A percentile compares a stretch with the other conserved stretches of the same genome.
phyloP scores from a whole-genome alignment of 2,888 invertebrate genomes.

The Taphrorychus bicolor region DNA sequence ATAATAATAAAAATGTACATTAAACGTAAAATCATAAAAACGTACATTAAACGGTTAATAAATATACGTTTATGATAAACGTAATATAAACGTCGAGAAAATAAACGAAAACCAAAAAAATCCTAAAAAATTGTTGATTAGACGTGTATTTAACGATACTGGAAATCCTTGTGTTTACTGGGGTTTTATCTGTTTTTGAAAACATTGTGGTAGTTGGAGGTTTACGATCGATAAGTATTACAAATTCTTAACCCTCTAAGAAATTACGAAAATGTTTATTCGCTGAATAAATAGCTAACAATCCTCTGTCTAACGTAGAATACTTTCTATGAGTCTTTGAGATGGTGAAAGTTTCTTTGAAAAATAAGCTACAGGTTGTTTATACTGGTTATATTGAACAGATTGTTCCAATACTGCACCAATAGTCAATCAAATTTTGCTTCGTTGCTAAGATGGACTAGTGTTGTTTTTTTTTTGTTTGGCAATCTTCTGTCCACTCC shows the following conservation, averaged over 20 bases:
- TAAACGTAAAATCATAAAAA: too few species aligned
- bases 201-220: too few species aligned
- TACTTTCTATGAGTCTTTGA: background rate
- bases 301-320: conserved; percentile 10
- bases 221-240: conserved; percentile 1
- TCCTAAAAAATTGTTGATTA: too few species aligned
- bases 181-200: too few species aligned
- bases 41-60: too few species aligned
- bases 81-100: too few species aligned
- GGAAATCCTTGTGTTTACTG: too few species aligned
- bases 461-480: conserved; percentile 17
- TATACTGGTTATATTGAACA: background rate
- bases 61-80: too few species aligned
- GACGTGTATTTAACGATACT: too few species aligned
- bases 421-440: background rate
- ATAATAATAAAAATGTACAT: too few species aligned
- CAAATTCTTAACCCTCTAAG: conserved; percentile 9
- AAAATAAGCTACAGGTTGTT: conserved; percentile 6
- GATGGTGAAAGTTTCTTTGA: background rate
- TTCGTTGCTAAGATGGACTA: background rate
- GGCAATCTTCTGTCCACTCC: too few species aligned
- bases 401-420: conserved; percentile 12
- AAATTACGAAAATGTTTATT: conserved; percentile 8
- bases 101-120: too few species aligned
- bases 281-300: background rate